phyloP scores from a whole-genome alignment of 2,797 vertebrate species.

The Acipenser ruthenus region DNA sequence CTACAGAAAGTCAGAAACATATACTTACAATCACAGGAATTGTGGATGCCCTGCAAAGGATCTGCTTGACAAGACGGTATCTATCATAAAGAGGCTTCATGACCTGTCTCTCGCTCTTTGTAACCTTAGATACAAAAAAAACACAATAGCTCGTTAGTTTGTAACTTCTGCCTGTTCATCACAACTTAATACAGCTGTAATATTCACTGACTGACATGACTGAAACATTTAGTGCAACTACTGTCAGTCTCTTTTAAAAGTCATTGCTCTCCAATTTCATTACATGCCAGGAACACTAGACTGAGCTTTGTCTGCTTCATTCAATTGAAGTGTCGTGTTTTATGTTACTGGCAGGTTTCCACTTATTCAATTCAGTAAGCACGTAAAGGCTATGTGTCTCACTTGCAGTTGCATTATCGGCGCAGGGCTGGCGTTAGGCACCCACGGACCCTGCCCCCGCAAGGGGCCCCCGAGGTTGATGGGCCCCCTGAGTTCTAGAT shows the following conservation, averaged over 20 bases:
- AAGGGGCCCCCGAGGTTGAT: too few relatives aligned
- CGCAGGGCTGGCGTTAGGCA: too few relatives aligned
- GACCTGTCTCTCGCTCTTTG: constrained; percentile 80
- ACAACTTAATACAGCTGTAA: neutral
- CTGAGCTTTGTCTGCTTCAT: too few relatives aligned
- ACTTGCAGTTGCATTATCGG: too few relatives aligned
- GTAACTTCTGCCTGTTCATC: neutral
- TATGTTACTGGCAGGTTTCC: too few relatives aligned
- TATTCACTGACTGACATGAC: neutral
- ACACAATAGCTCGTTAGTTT: neutral
- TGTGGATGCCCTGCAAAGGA: constrained; percentile 82
- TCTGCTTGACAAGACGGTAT: constrained; percentile 94
- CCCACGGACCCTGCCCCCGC: too few relatives aligned
- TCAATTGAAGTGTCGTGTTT: too few relatives aligned
- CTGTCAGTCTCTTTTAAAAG: neutral
- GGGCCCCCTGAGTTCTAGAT: too few relatives aligned
- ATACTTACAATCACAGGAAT: constrained; percentile 91
- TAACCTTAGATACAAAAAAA: constrained; percentile 59
- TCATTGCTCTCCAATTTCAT: neutral
- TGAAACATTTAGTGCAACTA: neutral
- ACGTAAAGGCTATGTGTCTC: too few relatives aligned
- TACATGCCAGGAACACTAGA: neutral
- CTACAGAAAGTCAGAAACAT: neutral
- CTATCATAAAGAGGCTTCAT: constrained; percentile 97
- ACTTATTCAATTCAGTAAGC: too few relatives aligned